Evolutionary conservation across 92 coral and sea anemone genomes (phyloP).

Genomic region (Montipora capitata): DNA sequence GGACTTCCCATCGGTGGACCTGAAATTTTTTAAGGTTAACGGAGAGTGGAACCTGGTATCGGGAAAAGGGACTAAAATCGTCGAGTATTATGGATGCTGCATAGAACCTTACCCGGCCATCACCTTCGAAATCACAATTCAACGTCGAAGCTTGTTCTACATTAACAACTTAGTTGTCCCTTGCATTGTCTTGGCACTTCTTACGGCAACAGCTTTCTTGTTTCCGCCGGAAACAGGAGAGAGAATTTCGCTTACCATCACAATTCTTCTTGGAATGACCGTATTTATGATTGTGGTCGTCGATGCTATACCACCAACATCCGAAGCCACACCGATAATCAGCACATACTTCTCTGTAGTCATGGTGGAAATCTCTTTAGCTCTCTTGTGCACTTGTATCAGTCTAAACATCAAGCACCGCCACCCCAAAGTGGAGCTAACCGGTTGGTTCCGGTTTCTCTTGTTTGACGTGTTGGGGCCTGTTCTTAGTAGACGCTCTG

Average conservation of each 20-base stretch:
- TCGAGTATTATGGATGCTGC: slow-evolving; percentile 79
- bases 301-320: slow-evolving; percentile 96
- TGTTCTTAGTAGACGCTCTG: slow-evolving; percentile 54
- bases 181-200: slow-evolving; percentile 87
- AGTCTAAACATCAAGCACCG: slow-evolving; percentile 85
- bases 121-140: slow-evolving; percentile 76
- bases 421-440: slow-evolving; percentile 88
- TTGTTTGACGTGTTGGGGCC: slow-evolving; percentile 86
- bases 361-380: slow-evolving; percentile 85
- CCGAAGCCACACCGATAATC: slow-evolving; percentile 92
- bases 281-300: slow-evolving; percentile 97
- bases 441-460: slow-evolving; percentile 79
- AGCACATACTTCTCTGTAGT: slow-evolving; percentile 96
- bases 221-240: slow-evolving; percentile 99
- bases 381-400: slow-evolving; percentile 87
- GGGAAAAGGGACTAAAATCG: slow-evolving; percentile 69
- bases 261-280: slow-evolving; percentile 95
- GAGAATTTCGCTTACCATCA: slow-evolving; percentile 93
- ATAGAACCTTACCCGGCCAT: slow-evolving; percentile 82
- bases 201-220: slow-evolving; percentile 88
- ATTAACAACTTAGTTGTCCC: slow-evolving; percentile 92
- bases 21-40: slow-evolving; percentile 63
- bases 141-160: slow-evolving; percentile 88
- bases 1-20: slow-evolving; percentile 55
- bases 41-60: slow-evolving; percentile 91